Evolutionary conservation across 2,797 vertebrate genomes (phyloP).

Genomic region (Anguilla megastoma): DNA sequence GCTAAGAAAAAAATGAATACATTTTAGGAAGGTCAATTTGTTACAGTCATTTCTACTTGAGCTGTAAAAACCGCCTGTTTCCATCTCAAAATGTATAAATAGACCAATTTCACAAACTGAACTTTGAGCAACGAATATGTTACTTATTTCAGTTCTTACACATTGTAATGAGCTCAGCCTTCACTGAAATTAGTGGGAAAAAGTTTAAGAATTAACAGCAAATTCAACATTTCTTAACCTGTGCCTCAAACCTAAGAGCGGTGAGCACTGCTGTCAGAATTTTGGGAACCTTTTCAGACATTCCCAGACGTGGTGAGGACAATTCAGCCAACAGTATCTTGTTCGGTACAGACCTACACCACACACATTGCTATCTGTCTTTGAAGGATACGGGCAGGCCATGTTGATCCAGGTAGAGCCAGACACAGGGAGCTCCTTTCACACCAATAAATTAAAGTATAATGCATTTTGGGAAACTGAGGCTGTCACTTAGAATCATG

Average conservation of each 20-base stretch:
- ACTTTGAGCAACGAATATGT: neutral
- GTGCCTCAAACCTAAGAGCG: neutral
- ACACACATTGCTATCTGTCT: neutral
- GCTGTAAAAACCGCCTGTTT: neutral
- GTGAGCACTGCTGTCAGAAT: neutral
- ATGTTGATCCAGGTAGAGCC: neutral
- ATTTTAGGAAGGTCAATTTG: neutral
- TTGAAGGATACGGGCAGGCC: neutral
- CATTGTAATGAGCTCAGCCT: neutral
- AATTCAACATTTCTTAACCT: neutral
- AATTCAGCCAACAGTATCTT: neutral
- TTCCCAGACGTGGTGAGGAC: neutral
- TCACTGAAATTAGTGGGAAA: neutral
- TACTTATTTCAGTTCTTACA: neutral
- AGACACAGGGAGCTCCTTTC: neutral
- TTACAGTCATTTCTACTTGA: neutral
- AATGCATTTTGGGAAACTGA: neutral
- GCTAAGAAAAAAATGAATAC: neutral
- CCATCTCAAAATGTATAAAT: neutral
- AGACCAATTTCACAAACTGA: neutral
- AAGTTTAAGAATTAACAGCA: neutral
- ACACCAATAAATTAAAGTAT: neutral
- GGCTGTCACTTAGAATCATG: neutral
- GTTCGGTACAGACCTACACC: neutral
- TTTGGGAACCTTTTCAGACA: neutral